These are phyloP conservation scores for Sebastiscus albofasciatus DNA, from an alignment of 2,797 vertebrate species.

Conservation along the genomic window DNA sequence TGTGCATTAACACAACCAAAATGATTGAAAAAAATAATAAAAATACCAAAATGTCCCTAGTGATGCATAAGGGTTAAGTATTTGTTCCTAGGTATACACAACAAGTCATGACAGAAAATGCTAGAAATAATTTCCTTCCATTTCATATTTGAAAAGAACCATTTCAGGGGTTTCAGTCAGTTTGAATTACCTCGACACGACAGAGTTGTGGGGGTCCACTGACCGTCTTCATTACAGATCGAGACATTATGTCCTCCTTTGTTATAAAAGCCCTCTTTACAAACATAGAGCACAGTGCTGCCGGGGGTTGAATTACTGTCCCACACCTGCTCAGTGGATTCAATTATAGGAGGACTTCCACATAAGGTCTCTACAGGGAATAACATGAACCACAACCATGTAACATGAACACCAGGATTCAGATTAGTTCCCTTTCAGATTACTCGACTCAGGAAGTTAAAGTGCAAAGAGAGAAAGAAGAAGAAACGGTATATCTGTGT, in stretches of 20 bases:
- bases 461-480: not conserved
- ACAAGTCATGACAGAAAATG: not conserved
- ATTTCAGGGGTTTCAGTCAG: not conserved
- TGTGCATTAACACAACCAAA: too few relatives aligned
- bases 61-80: not conserved
- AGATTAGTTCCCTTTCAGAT: not conserved
- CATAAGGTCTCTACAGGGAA: constrained; percentile 84
- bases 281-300: constrained; percentile 82
- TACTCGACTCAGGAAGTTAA: not conserved
- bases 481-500: not conserved
- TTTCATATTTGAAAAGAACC: not conserved
- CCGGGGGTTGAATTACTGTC: constrained; percentile 78
- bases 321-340: constrained; percentile 81
- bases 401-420: not conserved
- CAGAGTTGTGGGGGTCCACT: constrained; percentile 83
- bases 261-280: constrained; percentile 84
- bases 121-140: not conserved
- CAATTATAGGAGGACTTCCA: constrained; percentile 80
- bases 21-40: too few relatives aligned
- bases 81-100: not conserved
- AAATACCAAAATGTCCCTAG: too few relatives aligned
- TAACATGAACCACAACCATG: constrained; percentile 31
- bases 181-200: constrained; percentile 84
- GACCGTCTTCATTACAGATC: constrained; percentile 79
- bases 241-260: constrained; percentile 73